These are phyloP conservation scores for Antechinus stuartii DNA, from an alignment of 2,113 vertebrate species.

Conservation along the genomic window DNA sequence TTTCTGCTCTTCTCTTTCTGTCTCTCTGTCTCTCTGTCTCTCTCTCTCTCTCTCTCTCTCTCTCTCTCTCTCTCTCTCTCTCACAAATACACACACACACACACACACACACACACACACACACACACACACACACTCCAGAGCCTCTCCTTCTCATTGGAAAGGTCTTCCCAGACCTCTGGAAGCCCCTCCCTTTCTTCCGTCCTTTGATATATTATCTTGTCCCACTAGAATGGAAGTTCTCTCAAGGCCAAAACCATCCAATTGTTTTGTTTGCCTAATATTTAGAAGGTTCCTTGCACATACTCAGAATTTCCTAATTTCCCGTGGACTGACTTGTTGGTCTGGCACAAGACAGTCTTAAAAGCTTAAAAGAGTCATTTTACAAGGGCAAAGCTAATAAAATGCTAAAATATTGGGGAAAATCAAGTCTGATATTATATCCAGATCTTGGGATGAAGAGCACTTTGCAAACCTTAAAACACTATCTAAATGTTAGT, in stretches of 20 bases:
- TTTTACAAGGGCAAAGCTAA: not conserved
- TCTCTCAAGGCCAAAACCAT: not conserved
- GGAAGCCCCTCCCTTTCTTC: not conserved
- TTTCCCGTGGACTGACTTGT: not conserved
- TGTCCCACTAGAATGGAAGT: not conserved
- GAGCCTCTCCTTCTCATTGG: too few relatives aligned
- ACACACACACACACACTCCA: too few relatives aligned
- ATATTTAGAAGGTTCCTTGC: not conserved
- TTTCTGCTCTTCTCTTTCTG: not conserved
- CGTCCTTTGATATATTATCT: not conserved
- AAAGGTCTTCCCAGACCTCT: too few relatives aligned
- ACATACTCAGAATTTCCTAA: not conserved
- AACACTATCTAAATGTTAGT: not conserved
- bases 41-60: too few relatives aligned
- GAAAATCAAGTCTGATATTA: not conserved
- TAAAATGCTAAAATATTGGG: too few relatives aligned
- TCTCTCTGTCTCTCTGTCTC: too few relatives aligned
- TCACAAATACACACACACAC: too few relatives aligned
- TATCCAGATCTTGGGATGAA: not conserved
- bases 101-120: too few relatives aligned
- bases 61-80: too few relatives aligned
- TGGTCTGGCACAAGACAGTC: not conserved
- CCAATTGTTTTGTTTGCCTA: not conserved
- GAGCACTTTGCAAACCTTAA: too few relatives aligned
- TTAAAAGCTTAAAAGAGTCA: not conserved